Conservation (phyloP, 2,888 invertebrate species). For the Dendrolimus pini region DNA sequence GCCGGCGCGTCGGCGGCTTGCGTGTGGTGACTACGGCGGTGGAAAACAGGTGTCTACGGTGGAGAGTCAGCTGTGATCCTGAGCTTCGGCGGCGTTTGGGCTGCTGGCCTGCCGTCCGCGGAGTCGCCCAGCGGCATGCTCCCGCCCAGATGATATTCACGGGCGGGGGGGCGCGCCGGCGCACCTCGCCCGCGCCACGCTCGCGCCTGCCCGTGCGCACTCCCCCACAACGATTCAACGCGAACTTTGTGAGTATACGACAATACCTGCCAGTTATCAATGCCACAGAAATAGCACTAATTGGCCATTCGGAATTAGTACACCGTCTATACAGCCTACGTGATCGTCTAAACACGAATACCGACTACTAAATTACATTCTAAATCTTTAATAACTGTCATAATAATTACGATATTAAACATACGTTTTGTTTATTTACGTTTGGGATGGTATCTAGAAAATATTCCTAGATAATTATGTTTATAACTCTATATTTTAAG, state of each 20-base stretch:
- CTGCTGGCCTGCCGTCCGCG: constrained; percentile 14
- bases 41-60: constrained; percentile 6
- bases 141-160: constrained; percentile 71
- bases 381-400: constrained; percentile 6
- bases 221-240: constrained; percentile 43
- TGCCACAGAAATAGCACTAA: constrained; percentile 1
- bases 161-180: constrained; percentile 72
- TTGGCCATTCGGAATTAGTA: too few relatives aligned
- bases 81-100: constrained; percentile 15
- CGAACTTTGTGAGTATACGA: constrained; percentile 49
- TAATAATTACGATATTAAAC: constrained; percentile 3
- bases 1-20: constrained; percentile 25
- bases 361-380: constrained; percentile 4
- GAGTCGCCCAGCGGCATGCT: constrained; percentile 33
- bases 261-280: constrained; percentile 6
- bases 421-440: not conserved
- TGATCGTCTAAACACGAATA: too few relatives aligned
- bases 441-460: too few relatives aligned
- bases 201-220: constrained; percentile 31
- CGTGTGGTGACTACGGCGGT: constrained; percentile 21
- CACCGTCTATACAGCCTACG: too few relatives aligned
- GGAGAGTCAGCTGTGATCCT: constrained; percentile 2
- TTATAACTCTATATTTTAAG: too few relatives aligned
- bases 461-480: too few relatives aligned
- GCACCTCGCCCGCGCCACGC: constrained; percentile 60